Conservation (phyloP, 1,140 invertebrate genomes). For the Hypsibius dujardini region DNA sequence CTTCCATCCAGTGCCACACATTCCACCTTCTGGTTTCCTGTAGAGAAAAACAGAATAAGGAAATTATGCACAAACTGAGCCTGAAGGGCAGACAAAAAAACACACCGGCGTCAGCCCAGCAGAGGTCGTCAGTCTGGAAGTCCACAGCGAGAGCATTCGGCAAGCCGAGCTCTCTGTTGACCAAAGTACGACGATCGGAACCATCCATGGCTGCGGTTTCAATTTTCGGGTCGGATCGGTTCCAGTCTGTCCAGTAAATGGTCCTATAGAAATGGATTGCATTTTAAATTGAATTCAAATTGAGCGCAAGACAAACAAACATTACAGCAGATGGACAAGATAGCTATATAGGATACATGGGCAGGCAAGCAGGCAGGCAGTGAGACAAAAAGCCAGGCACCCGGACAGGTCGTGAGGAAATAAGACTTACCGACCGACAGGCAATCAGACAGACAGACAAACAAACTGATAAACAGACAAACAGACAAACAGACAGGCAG, state of each 20-base stretch:
- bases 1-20: conserved; percentile 52
- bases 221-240: conserved; percentile 69
- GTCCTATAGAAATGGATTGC: conserved; percentile 42
- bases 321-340: too few relatives aligned
- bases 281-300: conserved; percentile 21
- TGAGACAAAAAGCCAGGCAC: too few relatives aligned
- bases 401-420: too few relatives aligned
- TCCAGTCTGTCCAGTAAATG: conserved; percentile 95
- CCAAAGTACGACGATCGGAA: conserved; percentile 44
- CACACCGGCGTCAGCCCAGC: conserved; percentile 84
- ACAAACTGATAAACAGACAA: too few relatives aligned
- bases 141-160: conserved; percentile 48
- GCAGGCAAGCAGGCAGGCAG: too few relatives aligned
- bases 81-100: conserved; percentile 25
- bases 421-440: conserved; percentile 2
- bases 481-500: too few relatives aligned
- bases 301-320: too few relatives aligned
- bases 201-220: conserved; percentile 87
- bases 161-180: conserved; percentile 38
- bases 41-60: conserved; percentile 23
- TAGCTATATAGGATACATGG: too few relatives aligned
- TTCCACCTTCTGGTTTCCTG: conserved; percentile 37
- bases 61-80: conserved; percentile 19
- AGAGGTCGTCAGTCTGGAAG: conserved; percentile 66
- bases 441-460: too few relatives aligned